Evolutionary conservation across 2,797 vertebrate genomes (phyloP).

Genomic region (Siniperca undulata): DNA sequence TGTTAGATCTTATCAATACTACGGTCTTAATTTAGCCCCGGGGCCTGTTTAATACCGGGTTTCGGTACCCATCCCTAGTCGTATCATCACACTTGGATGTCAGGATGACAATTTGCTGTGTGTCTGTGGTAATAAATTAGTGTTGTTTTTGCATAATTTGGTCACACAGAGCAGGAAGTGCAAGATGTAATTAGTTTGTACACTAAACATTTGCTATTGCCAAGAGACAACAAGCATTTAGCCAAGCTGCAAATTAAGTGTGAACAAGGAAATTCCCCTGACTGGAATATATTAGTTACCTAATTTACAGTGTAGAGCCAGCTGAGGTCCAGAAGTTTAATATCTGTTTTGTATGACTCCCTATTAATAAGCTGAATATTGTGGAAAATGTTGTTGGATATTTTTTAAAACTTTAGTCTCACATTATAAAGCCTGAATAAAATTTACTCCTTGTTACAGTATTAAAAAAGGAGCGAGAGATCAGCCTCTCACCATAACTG

Average conservation of each 20-base stretch:
- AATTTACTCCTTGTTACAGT: neutral
- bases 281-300: conserved; percentile 19
- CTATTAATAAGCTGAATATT: neutral
- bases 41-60: too few relatives aligned
- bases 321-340: neutral
- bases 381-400: neutral
- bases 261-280: conserved; percentile 45
- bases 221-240: conserved; percentile 43
- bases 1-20: too few relatives aligned
- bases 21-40: too few relatives aligned
- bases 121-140: conserved; percentile 13
- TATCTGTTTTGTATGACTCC: neutral
- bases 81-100: conserved; percentile 10
- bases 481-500: neutral
- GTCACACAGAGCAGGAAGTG: conserved; percentile 30
- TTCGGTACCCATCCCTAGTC: too few relatives aligned
- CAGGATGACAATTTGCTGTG: neutral
- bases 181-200: conserved; percentile 56
- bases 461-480: neutral
- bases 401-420: neutral
- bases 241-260: conserved; percentile 56
- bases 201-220: conserved; percentile 43
- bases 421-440: neutral
- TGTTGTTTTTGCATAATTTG: conserved; percentile 51
- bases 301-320: neutral